Evolutionary conservation across 2,888 invertebrate genomes (phyloP), one percentile per base, ranked within the genome.

Genomic region (Ophion obscuratus): DNA sequence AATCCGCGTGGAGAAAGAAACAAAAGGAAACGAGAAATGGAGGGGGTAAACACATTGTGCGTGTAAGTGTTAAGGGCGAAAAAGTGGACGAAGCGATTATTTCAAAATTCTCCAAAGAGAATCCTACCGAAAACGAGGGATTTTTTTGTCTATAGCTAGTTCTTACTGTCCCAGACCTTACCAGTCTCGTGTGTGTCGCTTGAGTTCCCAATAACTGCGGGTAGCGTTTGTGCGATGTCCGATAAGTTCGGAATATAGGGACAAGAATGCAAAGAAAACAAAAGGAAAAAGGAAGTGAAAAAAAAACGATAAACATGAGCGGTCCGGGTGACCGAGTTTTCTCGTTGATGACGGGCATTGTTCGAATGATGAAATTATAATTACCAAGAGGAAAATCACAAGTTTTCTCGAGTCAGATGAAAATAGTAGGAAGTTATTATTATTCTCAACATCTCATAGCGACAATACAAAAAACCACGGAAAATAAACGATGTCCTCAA

Each of bases 31-130:
- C 20, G 61, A 61, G 61, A 61, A 24, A 61, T 10, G 2, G 24
- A n/a, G 24, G 20, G 61, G 10, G 6, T 9, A 24, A 24, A 0
- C 20, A 61, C 61, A 10, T 61, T 61, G 11, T 61, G 11, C 24
- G 20, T 11, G 61, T 20, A 2, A 61, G 24, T 24, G 61, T 2
- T 61, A 11, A 61, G 10, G 47, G 59, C n/a, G n/a, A 67, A 79
- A 76, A 44, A 67, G 57, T 36, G 68, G 24, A 57, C 70, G 47
- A 75, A 84, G 84, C 85, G 82, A 88, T 88, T 86, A 84, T 89
- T 90, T 90, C 88, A 88, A 92, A 92, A 92, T 92, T 93, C 92
- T 92, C 92, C 92, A 93, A 93, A 93, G 91, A 93, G 88, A 74
- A 91, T 87, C 87, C 87, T 88, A 87, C 89, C 88, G 88, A 88